A percentile compares a stretch with the other conserved stretches of the same genome.
Evolutionary conservation across 2,113 vertebrate species (phyloP).

Genomic region (Epinephelus lanceolatus): DNA sequence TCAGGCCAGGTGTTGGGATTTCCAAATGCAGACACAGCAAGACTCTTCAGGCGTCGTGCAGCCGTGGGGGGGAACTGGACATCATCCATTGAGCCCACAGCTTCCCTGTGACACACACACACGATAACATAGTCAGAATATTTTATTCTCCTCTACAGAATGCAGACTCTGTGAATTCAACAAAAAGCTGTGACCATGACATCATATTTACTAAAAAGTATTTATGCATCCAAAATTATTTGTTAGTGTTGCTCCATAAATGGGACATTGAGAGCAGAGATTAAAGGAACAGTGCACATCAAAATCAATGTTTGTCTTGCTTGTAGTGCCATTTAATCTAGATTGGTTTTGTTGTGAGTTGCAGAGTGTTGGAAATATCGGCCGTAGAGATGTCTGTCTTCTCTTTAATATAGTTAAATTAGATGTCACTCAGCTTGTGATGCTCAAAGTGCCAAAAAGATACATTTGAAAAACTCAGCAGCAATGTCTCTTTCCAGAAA

Average conservation of each 20-base stretch:
- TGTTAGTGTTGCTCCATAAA: not conserved
- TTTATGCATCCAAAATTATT: not conserved
- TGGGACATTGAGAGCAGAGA: not conserved
- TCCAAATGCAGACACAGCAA: slow-evolving; percentile 68
- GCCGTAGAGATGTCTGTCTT: too few relatives aligned
- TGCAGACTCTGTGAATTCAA: not conserved
- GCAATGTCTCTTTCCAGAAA: too few relatives aligned
- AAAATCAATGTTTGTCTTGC: too few relatives aligned
- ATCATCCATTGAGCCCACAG: slow-evolving; percentile 64
- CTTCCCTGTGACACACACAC: slow-evolving; percentile 71
- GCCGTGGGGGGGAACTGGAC: slow-evolving; percentile 55
- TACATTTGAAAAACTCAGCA: too few relatives aligned
- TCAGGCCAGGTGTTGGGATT: slow-evolving; percentile 65
- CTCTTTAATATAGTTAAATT: too few relatives aligned
- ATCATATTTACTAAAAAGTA: not conserved
- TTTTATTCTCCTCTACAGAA: not conserved
- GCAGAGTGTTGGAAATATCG: too few relatives aligned
- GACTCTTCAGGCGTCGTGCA: slow-evolving; percentile 58
- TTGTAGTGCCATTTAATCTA: too few relatives aligned
- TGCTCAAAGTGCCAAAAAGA: too few relatives aligned
- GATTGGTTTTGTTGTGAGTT: too few relatives aligned
- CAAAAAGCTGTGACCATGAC: not conserved
- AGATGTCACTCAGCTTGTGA: too few relatives aligned
- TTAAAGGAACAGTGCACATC: not conserved
- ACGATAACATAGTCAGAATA: not conserved